Conservation (phyloP, 1,140 invertebrate species). For the Glossosoma conforme region DNA sequence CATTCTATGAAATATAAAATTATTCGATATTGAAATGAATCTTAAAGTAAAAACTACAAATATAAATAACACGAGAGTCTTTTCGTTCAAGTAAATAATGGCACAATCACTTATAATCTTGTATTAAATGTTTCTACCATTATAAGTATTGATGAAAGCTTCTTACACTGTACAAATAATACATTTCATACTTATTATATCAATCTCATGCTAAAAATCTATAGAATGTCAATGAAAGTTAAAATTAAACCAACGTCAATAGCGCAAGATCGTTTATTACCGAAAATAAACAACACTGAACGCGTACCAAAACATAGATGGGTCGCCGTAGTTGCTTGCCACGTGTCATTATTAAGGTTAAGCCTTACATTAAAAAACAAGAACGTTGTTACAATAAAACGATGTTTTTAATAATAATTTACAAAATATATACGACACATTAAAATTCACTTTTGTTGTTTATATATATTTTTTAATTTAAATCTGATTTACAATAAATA, state of each 20-base stretch:
- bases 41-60: not conserved
- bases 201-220: no score
- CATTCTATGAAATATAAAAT: not conserved
- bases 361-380: no score
- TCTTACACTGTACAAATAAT: not conserved
- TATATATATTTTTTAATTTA: not conserved
- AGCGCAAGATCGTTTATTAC: no score
- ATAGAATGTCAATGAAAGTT: no score
- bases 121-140: not conserved
- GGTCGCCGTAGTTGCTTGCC: no score
- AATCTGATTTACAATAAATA: not conserved
- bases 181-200: not conserved
- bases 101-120: not conserved
- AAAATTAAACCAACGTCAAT: no score
- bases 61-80: not conserved
- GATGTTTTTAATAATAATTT: not conserved
- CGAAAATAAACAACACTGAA: no score
- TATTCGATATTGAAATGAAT: not conserved
- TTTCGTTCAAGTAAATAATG: not conserved
- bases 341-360: no score
- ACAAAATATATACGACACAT: not conserved
- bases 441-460: not conserved
- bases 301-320: no score
- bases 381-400: no score
- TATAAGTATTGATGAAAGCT: not conserved